These are phyloP conservation scores for Cheilosia vernalis DNA, from an alignment of 2,888 invertebrate species.

Conservation along the genomic window DNA sequence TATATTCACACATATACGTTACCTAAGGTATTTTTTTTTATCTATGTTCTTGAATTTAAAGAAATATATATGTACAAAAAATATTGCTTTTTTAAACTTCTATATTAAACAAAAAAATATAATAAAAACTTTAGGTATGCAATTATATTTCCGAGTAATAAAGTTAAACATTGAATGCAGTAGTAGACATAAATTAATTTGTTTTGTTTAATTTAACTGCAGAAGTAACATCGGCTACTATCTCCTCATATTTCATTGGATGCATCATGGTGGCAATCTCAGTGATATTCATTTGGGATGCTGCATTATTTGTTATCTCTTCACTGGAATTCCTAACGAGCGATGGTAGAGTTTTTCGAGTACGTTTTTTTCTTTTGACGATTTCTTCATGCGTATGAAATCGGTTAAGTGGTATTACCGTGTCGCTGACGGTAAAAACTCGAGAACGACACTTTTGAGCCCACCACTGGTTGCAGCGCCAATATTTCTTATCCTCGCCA, in stretches of 20 bases:
- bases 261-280: slow-evolving; percentile 58
- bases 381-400: slow-evolving; percentile 83
- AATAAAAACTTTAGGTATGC: slow-evolving; percentile 36
- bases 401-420: slow-evolving; percentile 82
- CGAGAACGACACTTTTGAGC: slow-evolving; percentile 83
- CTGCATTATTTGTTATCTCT: slow-evolving; percentile 52
- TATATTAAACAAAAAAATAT: slow-evolving; percentile 41
- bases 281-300: slow-evolving; percentile 37
- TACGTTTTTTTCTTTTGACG: slow-evolving; percentile 82
- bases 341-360: slow-evolving; percentile 77
- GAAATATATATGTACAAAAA: slow-evolving; percentile 38
- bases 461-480: slow-evolving; percentile 84
- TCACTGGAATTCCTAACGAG: slow-evolving; percentile 38
- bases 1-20: slow-evolving; percentile 28
- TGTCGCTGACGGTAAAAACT: slow-evolving; percentile 82
- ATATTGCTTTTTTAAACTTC: slow-evolving; percentile 33
- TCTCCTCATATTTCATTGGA: slow-evolving; percentile 82
- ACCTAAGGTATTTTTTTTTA: slow-evolving; percentile 15
- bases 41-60: slow-evolving; percentile 5
- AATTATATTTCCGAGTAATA: slow-evolving; percentile 35
- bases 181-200: slow-evolving; percentile 6
- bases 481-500: slow-evolving; percentile 82
- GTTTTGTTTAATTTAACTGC: slow-evolving; percentile 63
- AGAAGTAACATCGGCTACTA: slow-evolving; percentile 81
- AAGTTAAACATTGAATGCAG: slow-evolving; percentile 24